These are phyloP conservation scores for Dryocosmus kuriphilus DNA, from an alignment of 2,888 invertebrate genomes.

Conservation along the genomic window DNA sequence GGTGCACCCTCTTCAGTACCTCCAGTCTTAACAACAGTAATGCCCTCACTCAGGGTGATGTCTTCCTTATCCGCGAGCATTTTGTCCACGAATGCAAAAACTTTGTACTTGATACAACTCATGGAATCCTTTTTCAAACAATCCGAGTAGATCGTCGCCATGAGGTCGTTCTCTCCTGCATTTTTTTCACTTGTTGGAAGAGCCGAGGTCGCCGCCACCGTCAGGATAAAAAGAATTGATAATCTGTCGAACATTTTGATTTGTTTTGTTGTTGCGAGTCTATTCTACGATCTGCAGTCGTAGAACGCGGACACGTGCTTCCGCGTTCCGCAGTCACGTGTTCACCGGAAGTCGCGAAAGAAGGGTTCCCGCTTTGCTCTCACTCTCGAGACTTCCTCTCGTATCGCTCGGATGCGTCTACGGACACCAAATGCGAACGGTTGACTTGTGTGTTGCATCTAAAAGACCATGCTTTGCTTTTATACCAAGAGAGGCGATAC, in stretches of 20 bases:
- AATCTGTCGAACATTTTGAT: constrained; percentile 53
- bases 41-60: constrained; percentile 89
- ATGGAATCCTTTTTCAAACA: constrained; percentile 90
- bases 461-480: constrained; percentile 77
- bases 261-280: constrained; percentile 1
- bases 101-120: constrained; percentile 91
- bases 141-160: constrained; percentile 87
- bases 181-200: constrained; percentile 86
- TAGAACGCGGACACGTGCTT: constrained; percentile 34
- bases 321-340: constrained; percentile 49
- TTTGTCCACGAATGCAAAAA: constrained; percentile 92
- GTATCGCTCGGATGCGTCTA: constrained; percentile 52
- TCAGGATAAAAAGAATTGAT: constrained; percentile 50
- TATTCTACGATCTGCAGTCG: constrained; percentile 38
- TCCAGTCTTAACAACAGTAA: constrained; percentile 88
- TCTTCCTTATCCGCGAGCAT: constrained; percentile 89
- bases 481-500: constrained; percentile 72
- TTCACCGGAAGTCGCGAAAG: constrained; percentile 53
- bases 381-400: constrained; percentile 42
- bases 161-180: constrained; percentile 86
- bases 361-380: constrained; percentile 39
- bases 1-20: constrained; percentile 88
- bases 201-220: constrained; percentile 80
- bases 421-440: constrained; percentile 67
- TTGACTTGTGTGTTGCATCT: constrained; percentile 76